Evolutionary conservation across 1,140 invertebrate species (phyloP), one percentile per base, ranked within the genome.

Genomic region (Octopus sinensis): DNA sequence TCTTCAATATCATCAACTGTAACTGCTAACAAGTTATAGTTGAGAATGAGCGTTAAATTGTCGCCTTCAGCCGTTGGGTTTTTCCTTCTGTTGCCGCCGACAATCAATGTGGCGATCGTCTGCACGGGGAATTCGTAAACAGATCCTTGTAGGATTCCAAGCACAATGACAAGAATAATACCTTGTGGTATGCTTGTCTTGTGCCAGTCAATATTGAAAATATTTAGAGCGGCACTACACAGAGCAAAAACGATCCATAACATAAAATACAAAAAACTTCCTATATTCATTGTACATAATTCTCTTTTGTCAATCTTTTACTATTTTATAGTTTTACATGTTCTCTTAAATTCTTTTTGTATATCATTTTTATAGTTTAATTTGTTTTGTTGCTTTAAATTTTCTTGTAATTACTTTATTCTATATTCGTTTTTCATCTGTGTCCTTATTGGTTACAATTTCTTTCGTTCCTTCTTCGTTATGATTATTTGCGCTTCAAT

Each of bases 11-110:
- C 87, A 80, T 88, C 88, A 81, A 82, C 84, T 71, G 83, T 84
- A 1, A 85, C 78, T 2, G 88, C 88, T 54, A 89, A 78, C 4
- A 89, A 80, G 80, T 89, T 89, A 80, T 89, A 89, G 79, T 88
- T 89, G 13, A 89, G 76, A 51, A 88, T 76, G 9, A 88, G 51
- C 0, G 87, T 87, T 12, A 88, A 80, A 56, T 85, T 82, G 23
- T 86, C 84, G 53, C 82, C 80, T 17, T 54, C 53, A 0, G 82
- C 84, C 51, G 54, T 83, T 54, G 79, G 54, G 51, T 81, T 83
- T 68, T 85, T 52, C 56, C 87, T 75, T 54, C 80, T 83, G 51
- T 86, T 81, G 4, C 88, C 87, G 43, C 87, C 87, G 23, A 88
- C 80, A 4, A 88, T 56, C 10, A 88, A 82, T 10, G 88, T 89